A percentile compares a stretch with the other conserved stretches of the same genome.
Conservation (phyloP, 2,888 invertebrate genomes). For the Ophion costatus region DNA sequence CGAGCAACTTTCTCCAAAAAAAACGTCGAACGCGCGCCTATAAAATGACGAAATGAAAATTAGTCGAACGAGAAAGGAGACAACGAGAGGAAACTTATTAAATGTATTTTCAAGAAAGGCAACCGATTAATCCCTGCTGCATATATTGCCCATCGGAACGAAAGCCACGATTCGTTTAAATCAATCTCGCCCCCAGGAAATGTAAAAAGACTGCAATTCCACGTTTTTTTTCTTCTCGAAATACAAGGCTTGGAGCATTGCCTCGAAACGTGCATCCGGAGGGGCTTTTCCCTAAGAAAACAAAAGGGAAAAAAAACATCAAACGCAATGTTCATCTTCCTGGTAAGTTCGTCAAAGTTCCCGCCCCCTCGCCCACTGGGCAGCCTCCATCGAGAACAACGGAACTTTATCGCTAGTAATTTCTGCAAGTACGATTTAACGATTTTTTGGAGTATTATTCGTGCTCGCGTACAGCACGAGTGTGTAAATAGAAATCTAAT, state of each 20-base stretch:
- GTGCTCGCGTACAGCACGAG: conserved; percentile 23
- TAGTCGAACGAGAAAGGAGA: neutral
- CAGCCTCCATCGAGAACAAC: conserved; percentile 16
- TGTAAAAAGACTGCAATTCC: no score
- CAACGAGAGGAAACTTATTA: neutral
- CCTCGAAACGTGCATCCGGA: neutral
- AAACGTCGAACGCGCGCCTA: neutral
- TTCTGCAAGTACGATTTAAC: conserved; percentile 35
- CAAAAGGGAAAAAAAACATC: conserved; percentile 21
- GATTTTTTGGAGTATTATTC: conserved; percentile 43
- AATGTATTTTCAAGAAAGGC: neutral
- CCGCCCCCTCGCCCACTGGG: neutral
- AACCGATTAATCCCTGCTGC: neutral
- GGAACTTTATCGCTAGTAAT: conserved; percentile 29
- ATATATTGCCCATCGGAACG: no score
- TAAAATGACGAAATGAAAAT: neutral
- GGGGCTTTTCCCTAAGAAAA: conserved; percentile 19
- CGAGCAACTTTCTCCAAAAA: neutral
- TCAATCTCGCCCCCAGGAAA: no score
- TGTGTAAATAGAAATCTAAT: conserved; percentile 42
- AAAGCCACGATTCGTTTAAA: no score
- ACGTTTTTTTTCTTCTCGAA: no score
- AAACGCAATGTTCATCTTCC: conserved; percentile 21
- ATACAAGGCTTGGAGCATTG: no score
- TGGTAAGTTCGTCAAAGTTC: neutral